These are phyloP conservation scores for Chunga burmeisteri DNA, from an alignment of 2,113 vertebrate genomes.

Conservation along the genomic window DNA sequence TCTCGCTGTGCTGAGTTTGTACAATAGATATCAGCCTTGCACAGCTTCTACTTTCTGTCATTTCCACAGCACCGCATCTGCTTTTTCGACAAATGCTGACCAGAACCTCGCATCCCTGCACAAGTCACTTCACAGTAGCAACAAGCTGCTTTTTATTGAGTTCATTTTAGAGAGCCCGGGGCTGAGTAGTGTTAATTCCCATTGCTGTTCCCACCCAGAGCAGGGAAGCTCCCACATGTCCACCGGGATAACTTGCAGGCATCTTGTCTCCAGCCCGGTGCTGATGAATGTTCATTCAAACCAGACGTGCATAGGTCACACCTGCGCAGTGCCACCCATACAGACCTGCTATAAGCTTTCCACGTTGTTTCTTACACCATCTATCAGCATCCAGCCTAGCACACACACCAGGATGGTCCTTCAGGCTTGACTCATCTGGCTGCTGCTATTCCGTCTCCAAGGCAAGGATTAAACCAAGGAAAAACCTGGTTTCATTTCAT, in stretches of 20 bases:
- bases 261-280: background rate
- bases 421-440: background rate
- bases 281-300: background rate
- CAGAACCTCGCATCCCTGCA: background rate
- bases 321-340: background rate
- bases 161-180: background rate
- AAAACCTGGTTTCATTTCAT: background rate
- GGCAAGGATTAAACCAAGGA: background rate
- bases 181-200: background rate
- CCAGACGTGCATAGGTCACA: background rate
- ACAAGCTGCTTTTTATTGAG: background rate
- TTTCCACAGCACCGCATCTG: background rate
- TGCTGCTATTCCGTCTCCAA: background rate
- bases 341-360: background rate
- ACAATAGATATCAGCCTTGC: background rate
- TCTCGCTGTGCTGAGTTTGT: background rate
- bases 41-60: background rate
- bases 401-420: background rate
- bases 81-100: rapidly evolving
- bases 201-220: background rate
- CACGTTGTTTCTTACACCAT: rapidly evolving
- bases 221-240: background rate
- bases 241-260: background rate
- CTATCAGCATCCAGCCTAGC: background rate
- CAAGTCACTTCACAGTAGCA: background rate